Percentiles rank a stretch among this genome's conserved stretches.
These are phyloP conservation scores for Umimayanthus chanpuru DNA, from an alignment of 92 coral and sea anemone species.

Conservation along the genomic window DNA sequence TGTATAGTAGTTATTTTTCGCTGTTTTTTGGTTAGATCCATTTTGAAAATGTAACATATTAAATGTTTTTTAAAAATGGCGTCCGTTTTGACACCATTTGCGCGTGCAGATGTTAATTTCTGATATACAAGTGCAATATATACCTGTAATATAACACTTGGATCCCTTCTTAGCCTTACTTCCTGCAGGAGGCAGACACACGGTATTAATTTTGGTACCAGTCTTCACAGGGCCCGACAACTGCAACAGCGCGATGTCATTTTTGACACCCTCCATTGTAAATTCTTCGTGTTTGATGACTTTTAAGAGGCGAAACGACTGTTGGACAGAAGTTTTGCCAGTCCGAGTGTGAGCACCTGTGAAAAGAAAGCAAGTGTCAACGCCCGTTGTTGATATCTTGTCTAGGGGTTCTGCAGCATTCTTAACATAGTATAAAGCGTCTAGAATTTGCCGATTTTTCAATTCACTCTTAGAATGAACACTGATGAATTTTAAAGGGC, in stretches of 20 bases:
- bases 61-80: no score
- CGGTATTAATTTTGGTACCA: not conserved
- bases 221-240: not conserved
- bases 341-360: not conserved
- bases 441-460: no score
- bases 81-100: no score
- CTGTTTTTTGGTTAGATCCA: no score
- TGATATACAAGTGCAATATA: no score
- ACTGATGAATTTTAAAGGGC: no score
- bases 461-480: no score
- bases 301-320: not conserved
- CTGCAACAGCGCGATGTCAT: not conserved
- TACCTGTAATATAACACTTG: not conserved
- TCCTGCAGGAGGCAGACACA: slow-evolving; percentile 4
- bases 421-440: no score
- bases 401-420: not conserved
- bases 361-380: not conserved
- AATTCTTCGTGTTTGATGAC: not conserved
- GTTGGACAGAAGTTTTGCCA: not conserved
- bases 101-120: no score
- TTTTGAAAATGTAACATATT: no score
- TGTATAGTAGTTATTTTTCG: no score
- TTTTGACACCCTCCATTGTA: not conserved
- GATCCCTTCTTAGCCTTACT: not conserved
- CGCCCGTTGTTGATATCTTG: not conserved